These are phyloP conservation scores for Thermophis baileyi DNA, from an alignment of 2,113 vertebrate genomes.

Conservation along the genomic window DNA sequence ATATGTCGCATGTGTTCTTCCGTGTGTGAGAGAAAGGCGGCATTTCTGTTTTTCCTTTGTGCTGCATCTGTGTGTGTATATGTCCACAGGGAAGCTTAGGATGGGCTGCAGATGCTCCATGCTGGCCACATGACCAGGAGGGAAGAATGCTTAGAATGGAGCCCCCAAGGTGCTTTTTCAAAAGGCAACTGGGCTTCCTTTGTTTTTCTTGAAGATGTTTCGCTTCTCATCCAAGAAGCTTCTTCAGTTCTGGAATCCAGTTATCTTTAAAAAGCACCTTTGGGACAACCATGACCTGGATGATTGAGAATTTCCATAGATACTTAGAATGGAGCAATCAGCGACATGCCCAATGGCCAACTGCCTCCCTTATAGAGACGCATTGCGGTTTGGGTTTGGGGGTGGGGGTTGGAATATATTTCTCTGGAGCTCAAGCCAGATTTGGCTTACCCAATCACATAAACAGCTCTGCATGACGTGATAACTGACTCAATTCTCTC, in stretches of 20 bases:
- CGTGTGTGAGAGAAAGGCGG: background rate
- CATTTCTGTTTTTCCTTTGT: background rate
- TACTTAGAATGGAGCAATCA: background rate
- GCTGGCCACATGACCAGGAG: background rate
- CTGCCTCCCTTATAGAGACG: background rate
- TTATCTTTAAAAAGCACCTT: no score
- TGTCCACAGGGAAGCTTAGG: background rate
- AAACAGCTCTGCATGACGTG: background rate
- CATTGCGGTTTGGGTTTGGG: background rate
- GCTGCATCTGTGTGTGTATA: background rate
- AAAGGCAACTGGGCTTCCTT: no score
- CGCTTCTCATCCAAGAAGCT: no score
- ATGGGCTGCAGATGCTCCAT: background rate
- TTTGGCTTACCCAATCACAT: background rate
- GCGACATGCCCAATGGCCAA: background rate
- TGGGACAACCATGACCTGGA: no score
- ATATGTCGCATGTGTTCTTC: background rate
- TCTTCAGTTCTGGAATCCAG: no score
- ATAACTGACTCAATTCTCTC: background rate
- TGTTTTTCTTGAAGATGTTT: no score
- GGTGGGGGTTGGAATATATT: background rate
- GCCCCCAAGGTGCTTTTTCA: no score
- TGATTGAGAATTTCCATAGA: background rate
- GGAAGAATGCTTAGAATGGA: background rate
- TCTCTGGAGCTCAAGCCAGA: background rate